A percentile compares a stretch with the other conserved stretches of the same genome.
Evolutionary conservation across 2,113 vertebrate species (phyloP).

Genomic region (Trichomycterus rosablanca): DNA sequence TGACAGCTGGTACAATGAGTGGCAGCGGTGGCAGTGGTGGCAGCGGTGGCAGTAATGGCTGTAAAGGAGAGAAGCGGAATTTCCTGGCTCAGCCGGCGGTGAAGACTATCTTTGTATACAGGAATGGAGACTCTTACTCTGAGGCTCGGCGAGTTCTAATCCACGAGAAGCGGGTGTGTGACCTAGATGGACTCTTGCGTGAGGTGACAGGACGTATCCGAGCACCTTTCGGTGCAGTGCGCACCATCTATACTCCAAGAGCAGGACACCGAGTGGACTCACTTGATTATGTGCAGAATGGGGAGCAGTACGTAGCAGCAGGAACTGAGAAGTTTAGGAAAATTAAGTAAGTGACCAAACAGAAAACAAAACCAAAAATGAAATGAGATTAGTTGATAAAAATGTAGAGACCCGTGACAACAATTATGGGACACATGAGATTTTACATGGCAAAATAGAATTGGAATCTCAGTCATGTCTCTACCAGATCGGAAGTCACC

Average conservation of each 20-base stretch:
- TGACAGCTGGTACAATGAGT: too few species aligned
- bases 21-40: background rate
- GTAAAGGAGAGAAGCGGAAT: conserved; percentile 61
- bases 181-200: conserved; percentile 85
- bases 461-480: too few species aligned
- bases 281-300: conserved; percentile 81
- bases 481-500: too few species aligned
- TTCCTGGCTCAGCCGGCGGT: conserved; percentile 84
- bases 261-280: conserved; percentile 80
- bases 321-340: conserved; percentile 90
- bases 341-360: conserved; percentile 79
- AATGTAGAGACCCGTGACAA: too few species aligned
- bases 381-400: too few species aligned
- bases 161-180: conserved; percentile 83
- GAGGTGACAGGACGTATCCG: conserved; percentile 87
- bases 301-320: conserved; percentile 92
- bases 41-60: background rate
- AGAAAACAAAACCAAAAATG: too few species aligned
- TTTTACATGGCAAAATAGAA: too few species aligned
- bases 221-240: conserved; percentile 87
- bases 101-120: conserved; percentile 85
- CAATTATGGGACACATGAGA: too few species aligned
- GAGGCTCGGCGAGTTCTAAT: conserved; percentile 85
- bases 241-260: conserved; percentile 88
- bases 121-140: conserved; percentile 90